Percentiles rank a stretch among this genome's conserved stretches.
These are phyloP conservation scores for Pantala flavescens DNA, from an alignment of 1,140 invertebrate genomes.

Conservation along the genomic window DNA sequence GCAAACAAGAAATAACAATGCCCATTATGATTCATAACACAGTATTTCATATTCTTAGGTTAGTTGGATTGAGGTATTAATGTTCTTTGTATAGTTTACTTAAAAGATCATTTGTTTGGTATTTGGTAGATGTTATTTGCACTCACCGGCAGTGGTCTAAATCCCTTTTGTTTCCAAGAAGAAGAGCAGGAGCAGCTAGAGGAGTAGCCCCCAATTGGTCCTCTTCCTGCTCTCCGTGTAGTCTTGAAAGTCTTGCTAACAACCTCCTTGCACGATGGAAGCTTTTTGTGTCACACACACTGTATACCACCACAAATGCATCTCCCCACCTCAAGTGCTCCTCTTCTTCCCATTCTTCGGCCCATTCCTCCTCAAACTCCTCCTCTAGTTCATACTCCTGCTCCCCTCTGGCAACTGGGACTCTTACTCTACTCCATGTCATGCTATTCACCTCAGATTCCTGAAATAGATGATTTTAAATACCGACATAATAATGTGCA, in stretches of 20 bases:
- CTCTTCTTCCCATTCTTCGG: constrained; percentile 24
- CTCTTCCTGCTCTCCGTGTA: constrained; percentile 13
- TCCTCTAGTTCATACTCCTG: background rate
- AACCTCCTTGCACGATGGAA: constrained; percentile 63
- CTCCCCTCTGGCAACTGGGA: background rate
- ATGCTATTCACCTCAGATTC: too few species aligned
- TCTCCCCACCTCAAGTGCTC: constrained; percentile 73
- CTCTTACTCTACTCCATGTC: too few species aligned
- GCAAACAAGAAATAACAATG: too few species aligned
- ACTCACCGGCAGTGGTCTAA: constrained; percentile 50
- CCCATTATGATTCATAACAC: too few species aligned
- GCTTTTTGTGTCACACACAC: constrained; percentile 59
- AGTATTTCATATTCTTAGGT: too few species aligned
- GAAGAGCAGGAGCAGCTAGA: constrained; percentile 41
- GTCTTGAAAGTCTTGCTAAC: constrained; percentile 49
- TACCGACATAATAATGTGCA: too few species aligned
- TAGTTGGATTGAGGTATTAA: too few species aligned
- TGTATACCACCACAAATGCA: constrained; percentile 76
- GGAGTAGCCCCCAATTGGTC: background rate
- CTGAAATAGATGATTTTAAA: too few species aligned
- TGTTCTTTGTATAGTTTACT: too few species aligned
- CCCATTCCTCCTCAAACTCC: background rate
- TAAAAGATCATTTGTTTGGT: too few species aligned
- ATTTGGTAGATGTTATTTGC: too few species aligned
- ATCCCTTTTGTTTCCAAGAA: constrained; percentile 74